Evolutionary conservation across 2,797 vertebrate genomes (phyloP).

Genomic region (Rachycentron canadum): DNA sequence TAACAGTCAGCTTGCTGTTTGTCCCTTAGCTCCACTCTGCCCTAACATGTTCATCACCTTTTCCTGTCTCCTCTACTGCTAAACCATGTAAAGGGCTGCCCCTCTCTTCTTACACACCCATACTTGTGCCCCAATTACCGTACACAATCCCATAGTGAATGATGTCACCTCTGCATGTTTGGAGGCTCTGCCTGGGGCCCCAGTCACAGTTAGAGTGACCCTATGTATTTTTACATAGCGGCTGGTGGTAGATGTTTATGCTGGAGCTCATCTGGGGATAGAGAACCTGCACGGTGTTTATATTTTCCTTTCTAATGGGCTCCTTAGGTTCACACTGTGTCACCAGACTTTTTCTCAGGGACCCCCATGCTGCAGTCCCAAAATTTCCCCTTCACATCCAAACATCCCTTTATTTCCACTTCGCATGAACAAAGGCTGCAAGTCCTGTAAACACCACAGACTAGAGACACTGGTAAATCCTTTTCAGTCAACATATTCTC

Average conservation of each 20-base stretch:
- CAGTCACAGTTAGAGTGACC: conserved; percentile 31
- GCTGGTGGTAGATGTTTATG: conserved; percentile 61
- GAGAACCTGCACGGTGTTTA: conserved; percentile 51
- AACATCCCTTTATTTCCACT: conserved; percentile 33
- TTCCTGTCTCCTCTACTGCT: conserved; percentile 20
- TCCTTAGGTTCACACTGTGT: conserved; percentile 43
- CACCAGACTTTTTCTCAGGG: conserved; percentile 42
- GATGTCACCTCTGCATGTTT: conserved; percentile 33
- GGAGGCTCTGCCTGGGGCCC: conserved; percentile 30
- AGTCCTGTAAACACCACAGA: conserved; percentile 17
- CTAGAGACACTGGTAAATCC: conserved; percentile 42
- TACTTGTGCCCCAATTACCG: conserved; percentile 26
- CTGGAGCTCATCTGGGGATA: conserved; percentile 52
- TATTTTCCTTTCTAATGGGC: conserved; percentile 51
- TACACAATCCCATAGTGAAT: conserved; percentile 25
- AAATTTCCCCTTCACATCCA: conserved; percentile 15
- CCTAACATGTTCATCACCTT: conserved; percentile 7
- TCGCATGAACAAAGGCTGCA: conserved; percentile 25
- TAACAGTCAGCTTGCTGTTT: conserved; percentile 25
- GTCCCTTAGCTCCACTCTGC: conserved; percentile 10
- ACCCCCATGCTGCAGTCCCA: neutral
- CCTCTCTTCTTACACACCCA: conserved; percentile 25
- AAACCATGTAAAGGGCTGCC: conserved; percentile 30
- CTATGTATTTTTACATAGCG: conserved; percentile 20
- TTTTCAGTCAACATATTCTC: conserved; percentile 33